These are phyloP conservation scores for Antitype chi DNA, from an alignment of 2,888 invertebrate genomes.

Conservation along the genomic window DNA sequence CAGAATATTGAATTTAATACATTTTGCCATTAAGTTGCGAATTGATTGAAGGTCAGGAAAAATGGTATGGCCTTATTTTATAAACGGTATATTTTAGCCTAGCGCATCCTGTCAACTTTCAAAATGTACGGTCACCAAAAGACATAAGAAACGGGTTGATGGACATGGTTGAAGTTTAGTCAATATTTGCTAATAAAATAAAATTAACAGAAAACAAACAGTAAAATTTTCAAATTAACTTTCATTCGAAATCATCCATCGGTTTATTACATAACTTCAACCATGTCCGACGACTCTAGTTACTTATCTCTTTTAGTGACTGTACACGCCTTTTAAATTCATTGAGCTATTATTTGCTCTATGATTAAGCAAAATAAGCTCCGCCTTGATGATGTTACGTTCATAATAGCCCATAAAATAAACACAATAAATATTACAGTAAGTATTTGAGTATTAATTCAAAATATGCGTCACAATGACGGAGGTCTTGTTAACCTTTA, in stretches of 20 bases:
- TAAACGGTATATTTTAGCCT: slow-evolving; percentile 18
- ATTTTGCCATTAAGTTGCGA: neutral
- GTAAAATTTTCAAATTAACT: too few relatives aligned
- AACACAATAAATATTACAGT: slow-evolving; percentile 61
- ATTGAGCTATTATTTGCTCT: slow-evolving; percentile 38
- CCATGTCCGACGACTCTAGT: too few relatives aligned
- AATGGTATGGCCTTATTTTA: slow-evolving; percentile 29
- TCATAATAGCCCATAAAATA: slow-evolving; percentile 46
- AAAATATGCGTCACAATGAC: slow-evolving; percentile 81
- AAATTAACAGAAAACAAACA: too few relatives aligned
- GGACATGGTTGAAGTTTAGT: too few relatives aligned
- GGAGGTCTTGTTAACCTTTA: slow-evolving; percentile 82
- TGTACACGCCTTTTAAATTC: slow-evolving; percentile 36
- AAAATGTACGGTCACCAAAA: neutral
- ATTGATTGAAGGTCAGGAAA: slow-evolving; percentile 4
- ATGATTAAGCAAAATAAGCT: slow-evolving; percentile 28
- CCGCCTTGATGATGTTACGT: slow-evolving; percentile 43
- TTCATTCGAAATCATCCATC: too few relatives aligned
- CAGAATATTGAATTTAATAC: slow-evolving; percentile 29
- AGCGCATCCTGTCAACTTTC: slow-evolving; percentile 21
- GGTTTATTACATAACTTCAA: too few relatives aligned
- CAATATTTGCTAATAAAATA: too few relatives aligned
- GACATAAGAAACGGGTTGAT: too few relatives aligned
- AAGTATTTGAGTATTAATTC: slow-evolving; percentile 82
- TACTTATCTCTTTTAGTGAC: too few relatives aligned